phyloP scores from a whole-genome alignment of 2,113 vertebrate genomes.

The Anser cygnoides region DNA sequence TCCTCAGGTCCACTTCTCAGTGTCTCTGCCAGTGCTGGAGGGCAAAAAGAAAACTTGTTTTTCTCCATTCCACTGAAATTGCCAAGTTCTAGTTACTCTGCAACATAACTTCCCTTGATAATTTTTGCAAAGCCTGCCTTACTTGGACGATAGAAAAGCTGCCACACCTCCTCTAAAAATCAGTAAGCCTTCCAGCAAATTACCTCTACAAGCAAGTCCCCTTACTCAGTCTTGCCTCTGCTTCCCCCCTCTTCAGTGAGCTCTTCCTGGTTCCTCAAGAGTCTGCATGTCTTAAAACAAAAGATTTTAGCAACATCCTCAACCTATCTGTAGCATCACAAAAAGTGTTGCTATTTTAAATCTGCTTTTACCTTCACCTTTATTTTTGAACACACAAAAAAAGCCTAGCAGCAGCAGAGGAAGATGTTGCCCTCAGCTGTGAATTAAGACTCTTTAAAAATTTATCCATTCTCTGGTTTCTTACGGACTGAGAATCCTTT shows the following conservation, averaged over 20 bases:
- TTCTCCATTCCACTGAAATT: neutral
- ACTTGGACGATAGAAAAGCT: neutral
- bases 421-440: neutral
- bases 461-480: neutral
- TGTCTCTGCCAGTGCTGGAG: neutral
- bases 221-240: neutral
- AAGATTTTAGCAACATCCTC: neutral
- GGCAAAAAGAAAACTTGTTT: neutral
- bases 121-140: neutral
- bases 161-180: neutral
- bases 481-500: neutral
- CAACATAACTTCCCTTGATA: neutral
- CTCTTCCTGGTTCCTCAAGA: neutral
- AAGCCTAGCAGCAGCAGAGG: neutral
- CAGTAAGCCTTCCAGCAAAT: neutral
- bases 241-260: neutral
- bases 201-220: neutral
- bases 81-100: neutral
- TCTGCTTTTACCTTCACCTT: neutral
- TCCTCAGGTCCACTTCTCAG: neutral
- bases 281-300: neutral
- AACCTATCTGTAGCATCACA: fast-evolving
- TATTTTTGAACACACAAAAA: neutral
- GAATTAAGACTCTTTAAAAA: neutral
- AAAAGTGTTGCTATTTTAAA: neutral